Conservation (phyloP, 37 sponge, comb jelly and placozoan genomes). For the Spongilla lacustris region DNA sequence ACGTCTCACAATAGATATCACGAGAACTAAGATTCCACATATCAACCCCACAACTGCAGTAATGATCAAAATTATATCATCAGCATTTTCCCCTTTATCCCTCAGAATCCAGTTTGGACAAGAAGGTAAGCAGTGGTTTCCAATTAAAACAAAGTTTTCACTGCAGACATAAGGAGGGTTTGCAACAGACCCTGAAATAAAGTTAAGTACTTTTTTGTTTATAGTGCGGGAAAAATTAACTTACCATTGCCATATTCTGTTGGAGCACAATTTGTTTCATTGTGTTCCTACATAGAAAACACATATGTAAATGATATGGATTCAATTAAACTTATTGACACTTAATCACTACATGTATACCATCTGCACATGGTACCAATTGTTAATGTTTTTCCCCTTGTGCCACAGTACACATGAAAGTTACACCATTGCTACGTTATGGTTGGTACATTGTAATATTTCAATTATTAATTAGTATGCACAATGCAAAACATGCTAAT, state of each 20-base stretch:
- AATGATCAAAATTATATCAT: background rate
- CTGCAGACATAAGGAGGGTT: background rate
- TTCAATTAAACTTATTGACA: too few species aligned
- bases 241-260: background rate
- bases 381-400: too few species aligned
- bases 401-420: too few species aligned
- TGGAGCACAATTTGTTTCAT: background rate
- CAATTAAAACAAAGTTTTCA: background rate
- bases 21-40: background rate
- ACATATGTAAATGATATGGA: too few species aligned
- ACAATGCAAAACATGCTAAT: too few species aligned
- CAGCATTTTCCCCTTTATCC: background rate
- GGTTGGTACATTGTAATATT: too few species aligned
- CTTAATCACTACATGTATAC: too few species aligned
- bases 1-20: background rate
- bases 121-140: background rate
- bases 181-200: background rate
- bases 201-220: background rate
- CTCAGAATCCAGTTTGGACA: background rate
- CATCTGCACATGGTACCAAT: too few species aligned
- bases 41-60: background rate
- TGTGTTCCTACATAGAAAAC: background rate
- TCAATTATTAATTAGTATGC: too few species aligned
- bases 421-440: too few species aligned
- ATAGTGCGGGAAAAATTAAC: background rate